phyloP scores from a whole-genome alignment of 2,797 vertebrate genomes.

The Oryzias dopingdopingensis region DNA sequence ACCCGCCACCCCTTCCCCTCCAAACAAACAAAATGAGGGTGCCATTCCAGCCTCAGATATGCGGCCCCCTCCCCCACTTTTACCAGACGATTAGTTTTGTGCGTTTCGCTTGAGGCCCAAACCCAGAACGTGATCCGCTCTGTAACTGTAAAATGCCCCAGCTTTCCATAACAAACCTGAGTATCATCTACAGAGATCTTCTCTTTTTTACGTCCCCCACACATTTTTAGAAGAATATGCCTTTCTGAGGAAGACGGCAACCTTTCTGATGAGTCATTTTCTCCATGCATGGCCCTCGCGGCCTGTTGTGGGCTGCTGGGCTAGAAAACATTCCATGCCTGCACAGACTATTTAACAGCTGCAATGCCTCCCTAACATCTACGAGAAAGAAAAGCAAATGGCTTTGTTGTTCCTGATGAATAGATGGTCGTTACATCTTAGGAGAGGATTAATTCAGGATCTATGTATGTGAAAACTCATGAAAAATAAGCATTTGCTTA shows the following conservation, averaged over 20 bases:
- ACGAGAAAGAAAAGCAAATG: slow-evolving; percentile 11
- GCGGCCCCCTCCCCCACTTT: slow-evolving; percentile 54
- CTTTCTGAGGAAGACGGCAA: slow-evolving; percentile 6
- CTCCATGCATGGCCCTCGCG: slow-evolving; percentile 45
- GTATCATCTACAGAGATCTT: too few relatives aligned
- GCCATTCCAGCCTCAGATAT: slow-evolving; percentile 35
- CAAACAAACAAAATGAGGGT: slow-evolving; percentile 23
- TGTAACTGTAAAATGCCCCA: not conserved
- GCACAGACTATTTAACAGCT: slow-evolving; percentile 4
- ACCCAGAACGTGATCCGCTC: slow-evolving; percentile 7
- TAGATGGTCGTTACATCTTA: slow-evolving; percentile 25
- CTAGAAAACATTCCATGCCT: slow-evolving; percentile 19
- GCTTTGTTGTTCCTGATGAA: slow-evolving; percentile 6
- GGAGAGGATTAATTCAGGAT: slow-evolving; percentile 11
- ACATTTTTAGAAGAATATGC: slow-evolving; percentile 6
- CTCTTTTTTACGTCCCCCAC: too few relatives aligned
- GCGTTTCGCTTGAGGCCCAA: slow-evolving; percentile 19
- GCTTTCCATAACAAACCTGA: too few relatives aligned
- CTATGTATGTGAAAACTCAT: slow-evolving; percentile 1
- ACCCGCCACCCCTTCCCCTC: slow-evolving; percentile 2
- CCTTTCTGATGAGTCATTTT: slow-evolving; percentile 65
- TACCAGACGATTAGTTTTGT: slow-evolving; percentile 33
- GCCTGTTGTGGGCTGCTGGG: slow-evolving; percentile 6
- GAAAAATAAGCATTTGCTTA: not conserved
- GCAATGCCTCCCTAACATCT: slow-evolving; percentile 15